These are phyloP conservation scores for Lepidurus arcticus DNA, from an alignment of 1,140 invertebrate species.

Conservation along the genomic window DNA sequence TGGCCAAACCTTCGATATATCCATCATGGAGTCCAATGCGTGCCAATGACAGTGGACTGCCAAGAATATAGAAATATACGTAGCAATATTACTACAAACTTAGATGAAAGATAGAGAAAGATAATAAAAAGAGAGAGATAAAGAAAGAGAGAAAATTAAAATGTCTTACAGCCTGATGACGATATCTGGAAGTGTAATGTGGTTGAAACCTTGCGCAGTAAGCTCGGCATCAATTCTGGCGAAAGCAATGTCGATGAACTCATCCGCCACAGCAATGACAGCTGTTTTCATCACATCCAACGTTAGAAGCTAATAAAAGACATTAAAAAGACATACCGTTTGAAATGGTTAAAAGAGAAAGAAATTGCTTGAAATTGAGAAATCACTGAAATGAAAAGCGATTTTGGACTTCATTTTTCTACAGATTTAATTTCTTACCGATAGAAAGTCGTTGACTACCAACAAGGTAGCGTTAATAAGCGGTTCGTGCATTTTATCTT, in stretches of 20 bases:
- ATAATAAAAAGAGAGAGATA: background rate
- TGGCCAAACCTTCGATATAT: constrained; percentile 5
- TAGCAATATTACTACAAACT: background rate
- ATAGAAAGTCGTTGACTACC: background rate
- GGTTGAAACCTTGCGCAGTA: background rate
- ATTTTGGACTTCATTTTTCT: too few species aligned
- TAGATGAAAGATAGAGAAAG: background rate
- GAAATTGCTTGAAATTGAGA: too few species aligned
- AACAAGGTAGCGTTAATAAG: background rate
- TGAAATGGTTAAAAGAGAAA: background rate
- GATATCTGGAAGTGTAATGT: background rate
- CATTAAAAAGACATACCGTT: background rate
- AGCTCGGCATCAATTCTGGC: background rate
- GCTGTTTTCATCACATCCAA: background rate
- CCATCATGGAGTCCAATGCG: background rate
- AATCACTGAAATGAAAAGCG: too few species aligned
- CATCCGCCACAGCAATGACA: background rate
- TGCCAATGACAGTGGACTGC: background rate
- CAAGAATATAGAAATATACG: too few species aligned
- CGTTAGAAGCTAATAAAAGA: background rate
- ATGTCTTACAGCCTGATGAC: background rate
- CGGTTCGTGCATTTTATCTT: background rate
- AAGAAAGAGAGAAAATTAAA: background rate
- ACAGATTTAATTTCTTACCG: background rate
- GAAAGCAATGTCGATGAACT: background rate